Evolutionary conservation across 2,888 invertebrate genomes (phyloP), one percentile per base, ranked within the genome.

Genomic region (Phragmatobia fuliginosa): DNA sequence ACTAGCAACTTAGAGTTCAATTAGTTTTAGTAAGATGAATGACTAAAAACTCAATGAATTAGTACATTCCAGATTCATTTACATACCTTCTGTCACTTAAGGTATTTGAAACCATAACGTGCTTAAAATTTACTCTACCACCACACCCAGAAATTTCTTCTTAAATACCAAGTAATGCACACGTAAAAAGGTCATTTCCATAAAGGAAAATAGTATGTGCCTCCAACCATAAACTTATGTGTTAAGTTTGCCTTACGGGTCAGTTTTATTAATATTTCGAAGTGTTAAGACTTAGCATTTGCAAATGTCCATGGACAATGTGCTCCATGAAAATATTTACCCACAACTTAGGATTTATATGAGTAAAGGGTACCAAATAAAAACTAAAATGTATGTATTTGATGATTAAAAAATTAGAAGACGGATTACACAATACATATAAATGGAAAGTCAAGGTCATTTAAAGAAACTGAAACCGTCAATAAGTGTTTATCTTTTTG

Each of bases 291-390:
- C 64, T 64, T 41, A 38, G 25, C 38, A 67, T 69, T 73, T 75
- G 71, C 77, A 76, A 76, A 79, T 77, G 78, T 76, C 67, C 76
- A 77, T 66, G 75, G 75, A 68, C 72, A 75, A 76, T 73, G 72
- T 65, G 66, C 68, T 71, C 67, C 52, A 75, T 80, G 83, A 82
- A 76, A 78, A 72, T 41, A 25, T 61, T 61, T 36, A 32, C 61
- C 36, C 25, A 60, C 25, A 60, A 60, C 36, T 36, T 25, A 25
- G 60, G 60, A 25, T 0, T 6, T 25, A n/a, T 36, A 14, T n/a
- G 32, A 16, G 14, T 60, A 14, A 45, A 45, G 1, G 14, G 14
- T n/a, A n/a, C n/a, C n/a, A n/a, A n/a, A n/a, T n/a, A n/a, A n/a
- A n/a, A n/a, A n/a, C n/a, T n/a, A n/a, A n/a, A n/a, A n/a, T n/a